These are phyloP conservation scores for Spodoptera litura DNA, from an alignment of 1,140 invertebrate genomes.

Conservation along the genomic window DNA sequence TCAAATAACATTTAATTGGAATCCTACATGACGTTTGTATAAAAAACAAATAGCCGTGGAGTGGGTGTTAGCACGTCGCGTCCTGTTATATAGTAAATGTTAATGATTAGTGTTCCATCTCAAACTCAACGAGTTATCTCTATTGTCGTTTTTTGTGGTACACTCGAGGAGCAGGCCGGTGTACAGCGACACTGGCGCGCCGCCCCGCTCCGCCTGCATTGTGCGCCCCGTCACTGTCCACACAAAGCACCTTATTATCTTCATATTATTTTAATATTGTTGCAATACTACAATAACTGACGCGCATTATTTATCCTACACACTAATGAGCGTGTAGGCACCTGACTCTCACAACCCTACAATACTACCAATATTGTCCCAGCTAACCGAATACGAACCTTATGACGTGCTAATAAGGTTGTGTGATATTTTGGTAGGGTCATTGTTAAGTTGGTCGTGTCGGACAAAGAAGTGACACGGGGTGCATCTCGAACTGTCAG, in stretches of 20 bases:
- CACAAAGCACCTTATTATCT: slow-evolving; percentile 54
- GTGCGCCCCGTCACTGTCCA: slow-evolving; percentile 16
- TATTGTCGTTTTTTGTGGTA: slow-evolving; percentile 7
- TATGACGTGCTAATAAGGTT: slow-evolving; percentile 2
- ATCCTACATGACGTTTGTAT: too few species aligned
- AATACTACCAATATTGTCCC: background rate
- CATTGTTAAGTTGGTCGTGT: slow-evolving; percentile 37
- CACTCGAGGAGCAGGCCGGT: background rate
- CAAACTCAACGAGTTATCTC: slow-evolving; percentile 5
- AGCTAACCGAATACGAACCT: slow-evolving; percentile 43
- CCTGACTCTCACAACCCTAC: slow-evolving; percentile 41
- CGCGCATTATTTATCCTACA: slow-evolving; percentile 55
- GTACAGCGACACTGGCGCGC: background rate
- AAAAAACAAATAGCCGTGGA: too few species aligned
- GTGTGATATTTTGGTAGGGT: background rate
- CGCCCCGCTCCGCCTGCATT: background rate
- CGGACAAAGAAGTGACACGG: slow-evolving; percentile 52
- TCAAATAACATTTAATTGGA: too few species aligned
- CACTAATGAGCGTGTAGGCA: slow-evolving; percentile 61
- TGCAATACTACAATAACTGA: slow-evolving; percentile 48
- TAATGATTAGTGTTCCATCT: slow-evolving; percentile 14
- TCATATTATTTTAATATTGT: slow-evolving; percentile 60
- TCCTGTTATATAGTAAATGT: background rate
- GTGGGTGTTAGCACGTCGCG: background rate
- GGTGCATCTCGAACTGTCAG: slow-evolving; percentile 56